Percentiles rank a stretch among this genome's conserved stretches.
These are phyloP conservation scores for Eupithecia vulgata DNA, from an alignment of 2,888 invertebrate species.

Conservation along the genomic window DNA sequence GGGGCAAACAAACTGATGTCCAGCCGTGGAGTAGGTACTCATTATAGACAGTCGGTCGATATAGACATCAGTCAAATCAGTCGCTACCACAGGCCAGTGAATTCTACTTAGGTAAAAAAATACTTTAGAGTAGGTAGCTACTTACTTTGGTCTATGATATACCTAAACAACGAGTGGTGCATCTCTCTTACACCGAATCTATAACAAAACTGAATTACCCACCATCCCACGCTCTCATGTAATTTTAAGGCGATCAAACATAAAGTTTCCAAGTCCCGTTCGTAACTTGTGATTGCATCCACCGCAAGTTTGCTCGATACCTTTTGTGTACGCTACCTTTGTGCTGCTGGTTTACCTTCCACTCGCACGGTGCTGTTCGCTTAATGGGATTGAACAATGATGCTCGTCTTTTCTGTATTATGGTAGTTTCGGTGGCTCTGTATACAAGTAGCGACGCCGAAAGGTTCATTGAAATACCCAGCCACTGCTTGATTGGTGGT, in stretches of 20 bases:
- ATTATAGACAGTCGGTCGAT: too few species aligned
- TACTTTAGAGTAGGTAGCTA: too few species aligned
- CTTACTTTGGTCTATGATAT: neutral
- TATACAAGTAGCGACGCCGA: neutral
- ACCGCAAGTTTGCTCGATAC: conserved; percentile 70
- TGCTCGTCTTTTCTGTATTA: conserved; percentile 36
- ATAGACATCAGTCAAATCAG: too few species aligned
- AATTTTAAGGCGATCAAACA: conserved; percentile 64
- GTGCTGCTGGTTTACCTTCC: conserved; percentile 66
- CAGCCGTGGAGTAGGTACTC: too few species aligned
- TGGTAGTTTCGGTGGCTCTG: neutral
- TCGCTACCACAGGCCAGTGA: too few species aligned
- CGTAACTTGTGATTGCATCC: conserved; percentile 77
- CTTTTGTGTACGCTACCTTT: conserved; percentile 71
- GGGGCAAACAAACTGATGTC: too few species aligned
- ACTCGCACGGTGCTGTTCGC: conserved; percentile 57
- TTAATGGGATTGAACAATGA: conserved; percentile 46
- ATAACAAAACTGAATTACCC: conserved; percentile 11
- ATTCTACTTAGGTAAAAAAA: too few species aligned
- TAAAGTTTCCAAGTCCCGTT: conserved; percentile 56
- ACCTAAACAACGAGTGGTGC: neutral
- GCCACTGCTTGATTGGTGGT: neutral
- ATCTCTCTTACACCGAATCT: neutral
- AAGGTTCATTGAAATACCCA: neutral
- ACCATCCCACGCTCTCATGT: conserved; percentile 16